A percentile compares a stretch with the other conserved stretches of the same genome.
phyloP scores from a whole-genome alignment of 53 echinoderm and acorn worm species.

The Hippasteria phrygiana region DNA sequence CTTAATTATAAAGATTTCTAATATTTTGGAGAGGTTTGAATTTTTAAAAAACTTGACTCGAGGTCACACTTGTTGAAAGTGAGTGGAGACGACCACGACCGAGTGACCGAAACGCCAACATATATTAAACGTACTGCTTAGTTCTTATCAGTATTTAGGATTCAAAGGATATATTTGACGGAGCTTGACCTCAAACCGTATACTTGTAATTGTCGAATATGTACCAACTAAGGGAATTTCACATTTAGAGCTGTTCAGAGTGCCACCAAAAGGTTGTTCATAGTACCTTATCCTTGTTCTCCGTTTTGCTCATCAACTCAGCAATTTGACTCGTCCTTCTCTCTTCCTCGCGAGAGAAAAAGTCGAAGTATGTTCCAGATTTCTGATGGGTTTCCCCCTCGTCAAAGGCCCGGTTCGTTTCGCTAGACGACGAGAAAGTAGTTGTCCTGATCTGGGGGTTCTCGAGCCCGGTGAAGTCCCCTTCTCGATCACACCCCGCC shows the following conservation, averaged over 20 bases:
- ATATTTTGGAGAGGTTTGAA: too few species aligned
- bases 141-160: too few species aligned
- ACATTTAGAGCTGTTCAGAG: neutral
- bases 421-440: neutral
- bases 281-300: neutral
- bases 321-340: neutral
- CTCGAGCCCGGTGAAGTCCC: neutral
- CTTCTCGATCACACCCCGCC: neutral
- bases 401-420: slow-evolving; percentile 7
- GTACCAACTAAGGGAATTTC: too few species aligned
- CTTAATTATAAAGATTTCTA: too few species aligned
- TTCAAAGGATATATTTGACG: too few species aligned
- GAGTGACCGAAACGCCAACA: too few species aligned
- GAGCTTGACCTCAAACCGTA: too few species aligned
- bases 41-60: too few species aligned
- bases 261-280: neutral
- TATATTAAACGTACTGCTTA: too few species aligned
- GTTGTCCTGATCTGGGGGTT: neutral
- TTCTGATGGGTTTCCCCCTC: neutral
- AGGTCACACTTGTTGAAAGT: too few species aligned
- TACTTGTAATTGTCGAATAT: too few species aligned
- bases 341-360: slow-evolving; percentile 12
- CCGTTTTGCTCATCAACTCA: neutral
- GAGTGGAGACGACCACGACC: too few species aligned
- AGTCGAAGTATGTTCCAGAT: neutral